Base-by-base conservation (phyloP, 2,888 invertebrate genomes). In the Synanthedon tipuliformis region DNA sequence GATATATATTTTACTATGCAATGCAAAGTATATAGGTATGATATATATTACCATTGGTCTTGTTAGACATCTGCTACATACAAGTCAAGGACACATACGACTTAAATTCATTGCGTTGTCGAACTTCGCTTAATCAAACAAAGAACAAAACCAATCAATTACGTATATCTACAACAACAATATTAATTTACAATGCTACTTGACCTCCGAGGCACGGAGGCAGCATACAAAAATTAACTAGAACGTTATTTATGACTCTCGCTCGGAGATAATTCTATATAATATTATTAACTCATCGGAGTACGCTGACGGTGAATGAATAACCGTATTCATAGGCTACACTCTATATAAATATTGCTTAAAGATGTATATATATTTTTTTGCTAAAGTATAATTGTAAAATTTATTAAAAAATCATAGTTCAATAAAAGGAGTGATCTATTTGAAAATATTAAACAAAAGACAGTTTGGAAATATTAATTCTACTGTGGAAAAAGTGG, bases 271-370 rank as follows among this genome's bases (percentile, higher is more conserved):
- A 76, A 78, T 78, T 73, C 73, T 66, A 68, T 73, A 62, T 68
- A 65, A 73, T 71, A 74, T 73, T 73, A 78, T 78, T 76, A 75
- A 78, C 78, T 76, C 76, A 77, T 78, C 77, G 68, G 59, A 60
- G 55, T 55, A 49, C 52, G 57, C 66, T 68, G 70, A 71, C 67
- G 68, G 64, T 68, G 57, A 67, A 63, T 61, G 55, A 61, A 59
- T 34, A 62, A 10, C 63, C 41, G 53, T 71, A 77, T 76, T 68
- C 63, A 71, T 73, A 73, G 68, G 27, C 41, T 40, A 48, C 34
- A 34, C 34, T 34, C 10, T 8, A 34, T 34, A 5, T 5, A 23
- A 23, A 23, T 23, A 23, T 23, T 5, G 23, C 3, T 8, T 10
- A 34, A 8, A 3, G 8, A 34, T 10, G 8, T 8, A 8, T 10